Evolutionary conservation across 2,113 vertebrate genomes (phyloP), one percentile per base, ranked within the genome.

Genomic region (Ctenodactylus gundi): DNA sequence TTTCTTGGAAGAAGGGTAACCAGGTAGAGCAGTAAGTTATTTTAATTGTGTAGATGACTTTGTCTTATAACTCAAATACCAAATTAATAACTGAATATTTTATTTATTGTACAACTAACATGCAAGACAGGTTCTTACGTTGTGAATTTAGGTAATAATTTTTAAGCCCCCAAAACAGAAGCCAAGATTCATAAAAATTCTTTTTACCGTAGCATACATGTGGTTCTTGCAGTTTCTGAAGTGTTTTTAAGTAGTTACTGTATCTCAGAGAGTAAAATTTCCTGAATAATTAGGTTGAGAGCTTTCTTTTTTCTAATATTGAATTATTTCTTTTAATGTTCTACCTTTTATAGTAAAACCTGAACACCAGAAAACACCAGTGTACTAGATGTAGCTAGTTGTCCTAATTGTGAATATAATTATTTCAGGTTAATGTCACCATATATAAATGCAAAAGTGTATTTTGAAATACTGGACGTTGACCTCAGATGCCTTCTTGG

Each of bases 11-110:
- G 34, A 58, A 81, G 2, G 14, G 29, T 87, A 93, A 8, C 34
- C 76, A 76, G 34, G 7, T 90, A 96, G 88, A 87, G 58, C 20
- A 83, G 6, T 81, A 13, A 91, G 27, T 49, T 88, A n/a, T 70
- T 84, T 86, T 46, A 57, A 41, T 92, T 77, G 31, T 80, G 10
- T 62, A 76, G 29, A 86, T 95, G 62, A 36, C 57, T 85, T 78
- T 96, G 23, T 89, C 39, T 65, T 96, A 13, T 95, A 78, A 85
- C 92, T 97, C 93, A 94, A 76, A 39, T 62, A 36, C 62, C 46
- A 88, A 55, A 91, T 93, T 88, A 90, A 75, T 88, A 83, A 36
- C 76, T 95, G 70, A 41, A 14, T 62, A 85, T 93, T 95, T 96
- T 95, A 87, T 87, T 73, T 91, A 36, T 86, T 44, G 11, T 88